A percentile compares a stretch with the other conserved stretches of the same genome.
phyloP scores from a whole-genome alignment of 2,888 invertebrate genomes.

The Furcula furcula region DNA sequence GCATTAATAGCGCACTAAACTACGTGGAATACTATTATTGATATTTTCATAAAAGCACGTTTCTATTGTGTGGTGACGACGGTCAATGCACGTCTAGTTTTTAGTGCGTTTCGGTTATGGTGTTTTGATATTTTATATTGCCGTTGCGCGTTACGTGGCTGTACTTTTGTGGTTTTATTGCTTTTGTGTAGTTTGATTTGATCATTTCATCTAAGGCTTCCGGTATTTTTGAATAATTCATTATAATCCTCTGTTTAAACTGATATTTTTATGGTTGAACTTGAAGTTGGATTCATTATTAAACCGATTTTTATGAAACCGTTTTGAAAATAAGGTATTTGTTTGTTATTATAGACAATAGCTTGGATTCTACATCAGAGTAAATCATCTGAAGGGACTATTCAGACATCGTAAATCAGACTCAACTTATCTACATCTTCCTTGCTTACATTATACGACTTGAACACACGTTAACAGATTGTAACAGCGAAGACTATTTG shows the following conservation, averaged over 20 bases:
- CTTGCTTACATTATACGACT: not conserved
- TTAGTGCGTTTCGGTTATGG: constrained; percentile 56
- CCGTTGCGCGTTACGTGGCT: constrained; percentile 39
- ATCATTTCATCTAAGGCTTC: constrained; percentile 45
- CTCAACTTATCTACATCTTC: not conserved
- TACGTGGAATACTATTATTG: constrained; percentile 68
- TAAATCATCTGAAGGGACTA: too few relatives aligned
- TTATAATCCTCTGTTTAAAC: too few relatives aligned
- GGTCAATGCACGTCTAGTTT: constrained; percentile 51
- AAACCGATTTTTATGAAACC: too few relatives aligned
- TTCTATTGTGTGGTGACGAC: constrained; percentile 54
- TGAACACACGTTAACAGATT: constrained; percentile 1
- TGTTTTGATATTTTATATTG: constrained; percentile 55
- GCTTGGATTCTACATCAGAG: too few relatives aligned
- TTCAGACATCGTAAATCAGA: not conserved
- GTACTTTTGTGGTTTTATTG: constrained; percentile 50
- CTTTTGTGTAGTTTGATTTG: constrained; percentile 45
- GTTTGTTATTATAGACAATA: too few relatives aligned
- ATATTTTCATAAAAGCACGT: constrained; percentile 66
- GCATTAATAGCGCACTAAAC: constrained; percentile 75
- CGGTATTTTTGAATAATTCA: constrained; percentile 18
- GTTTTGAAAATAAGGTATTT: too few relatives aligned
- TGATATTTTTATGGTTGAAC: too few relatives aligned
- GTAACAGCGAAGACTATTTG: constrained; percentile 28
- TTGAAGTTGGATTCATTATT: too few relatives aligned